These are phyloP conservation scores for Carollia perspicillata DNA, from an alignment of 2,113 vertebrate genomes.

Conservation along the genomic window DNA sequence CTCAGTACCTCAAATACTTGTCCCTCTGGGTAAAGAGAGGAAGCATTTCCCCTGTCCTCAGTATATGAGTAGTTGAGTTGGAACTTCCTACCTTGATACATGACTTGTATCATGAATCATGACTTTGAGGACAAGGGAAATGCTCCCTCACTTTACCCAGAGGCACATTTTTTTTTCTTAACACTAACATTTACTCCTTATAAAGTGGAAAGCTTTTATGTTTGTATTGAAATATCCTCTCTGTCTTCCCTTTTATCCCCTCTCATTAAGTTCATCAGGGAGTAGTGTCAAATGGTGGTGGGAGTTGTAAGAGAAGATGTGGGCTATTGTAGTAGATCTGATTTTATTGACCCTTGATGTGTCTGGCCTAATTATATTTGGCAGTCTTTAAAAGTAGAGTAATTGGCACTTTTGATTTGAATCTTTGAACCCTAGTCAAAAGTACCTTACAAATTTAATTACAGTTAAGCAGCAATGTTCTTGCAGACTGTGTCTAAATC, in stretches of 20 bases:
- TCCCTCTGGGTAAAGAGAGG: no score
- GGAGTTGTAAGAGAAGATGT: not conserved
- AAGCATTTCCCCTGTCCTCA: no score
- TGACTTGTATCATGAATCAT: no score
- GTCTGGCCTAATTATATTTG: not conserved
- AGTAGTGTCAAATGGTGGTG: not conserved
- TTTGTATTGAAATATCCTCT: not conserved
- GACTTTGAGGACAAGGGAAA: not conserved
- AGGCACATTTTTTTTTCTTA: not conserved
- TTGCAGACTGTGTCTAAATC: not conserved
- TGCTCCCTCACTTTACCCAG: not conserved
- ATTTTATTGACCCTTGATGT: not conserved
- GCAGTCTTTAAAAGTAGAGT: not conserved
- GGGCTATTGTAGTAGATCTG: not conserved
- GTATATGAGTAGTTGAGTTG: not conserved
- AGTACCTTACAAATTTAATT: not conserved
- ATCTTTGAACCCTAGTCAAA: not conserved
- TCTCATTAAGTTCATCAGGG: not conserved
- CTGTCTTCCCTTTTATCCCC: fast-evolving
- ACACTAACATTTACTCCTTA: not conserved
- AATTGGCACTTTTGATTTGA: not conserved
- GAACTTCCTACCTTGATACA: not conserved
- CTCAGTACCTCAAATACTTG: not conserved
- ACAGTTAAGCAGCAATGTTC: not conserved
- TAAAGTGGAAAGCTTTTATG: not conserved